Evolutionary conservation across 2,888 invertebrate genomes (phyloP).

Genomic region (Hoplodrina blanda): DNA sequence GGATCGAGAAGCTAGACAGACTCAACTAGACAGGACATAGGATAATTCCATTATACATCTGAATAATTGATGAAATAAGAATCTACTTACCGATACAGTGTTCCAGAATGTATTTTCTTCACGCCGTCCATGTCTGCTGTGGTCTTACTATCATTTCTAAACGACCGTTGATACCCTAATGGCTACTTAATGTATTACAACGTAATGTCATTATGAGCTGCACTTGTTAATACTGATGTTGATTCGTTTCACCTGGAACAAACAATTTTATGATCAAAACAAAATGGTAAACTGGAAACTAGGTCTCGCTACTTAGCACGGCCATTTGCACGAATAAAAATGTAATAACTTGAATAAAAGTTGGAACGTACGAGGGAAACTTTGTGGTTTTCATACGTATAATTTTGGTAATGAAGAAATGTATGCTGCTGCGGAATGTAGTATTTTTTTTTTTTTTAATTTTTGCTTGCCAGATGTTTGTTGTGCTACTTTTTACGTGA

Average conservation of each 20-base stretch:
- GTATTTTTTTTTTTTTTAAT: slow-evolving; percentile 14
- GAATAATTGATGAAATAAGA: slow-evolving; percentile 10
- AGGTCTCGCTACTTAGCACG: slow-evolving; percentile 39
- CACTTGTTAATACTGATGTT: slow-evolving; percentile 67
- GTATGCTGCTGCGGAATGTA: slow-evolving; percentile 32
- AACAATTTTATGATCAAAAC: slow-evolving; percentile 52
- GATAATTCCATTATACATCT: background rate
- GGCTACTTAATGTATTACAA: slow-evolving; percentile 75
- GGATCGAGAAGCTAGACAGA: background rate
- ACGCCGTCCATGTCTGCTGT: slow-evolving; percentile 86
- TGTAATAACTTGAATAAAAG: slow-evolving; percentile 42
- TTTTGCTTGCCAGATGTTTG: slow-evolving; percentile 9
- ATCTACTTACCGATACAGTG: slow-evolving; percentile 87
- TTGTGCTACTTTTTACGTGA: slow-evolving; percentile 30
- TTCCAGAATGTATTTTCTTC: slow-evolving; percentile 90
- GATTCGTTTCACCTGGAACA: slow-evolving; percentile 75
- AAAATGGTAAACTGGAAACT: slow-evolving; percentile 43
- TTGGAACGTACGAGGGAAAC: slow-evolving; percentile 42
- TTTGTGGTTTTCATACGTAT: slow-evolving; percentile 35
- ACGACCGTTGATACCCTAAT: slow-evolving; percentile 74
- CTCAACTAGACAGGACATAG: too few species aligned
- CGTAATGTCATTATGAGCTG: slow-evolving; percentile 80
- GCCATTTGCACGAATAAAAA: slow-evolving; percentile 57
- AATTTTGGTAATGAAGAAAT: slow-evolving; percentile 49
- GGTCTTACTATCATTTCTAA: slow-evolving; percentile 84